Percentiles rank a stretch among this genome's conserved stretches.
These are phyloP conservation scores for Sylvietta virens DNA, from an alignment of 2,113 vertebrate species.

Conservation along the genomic window DNA sequence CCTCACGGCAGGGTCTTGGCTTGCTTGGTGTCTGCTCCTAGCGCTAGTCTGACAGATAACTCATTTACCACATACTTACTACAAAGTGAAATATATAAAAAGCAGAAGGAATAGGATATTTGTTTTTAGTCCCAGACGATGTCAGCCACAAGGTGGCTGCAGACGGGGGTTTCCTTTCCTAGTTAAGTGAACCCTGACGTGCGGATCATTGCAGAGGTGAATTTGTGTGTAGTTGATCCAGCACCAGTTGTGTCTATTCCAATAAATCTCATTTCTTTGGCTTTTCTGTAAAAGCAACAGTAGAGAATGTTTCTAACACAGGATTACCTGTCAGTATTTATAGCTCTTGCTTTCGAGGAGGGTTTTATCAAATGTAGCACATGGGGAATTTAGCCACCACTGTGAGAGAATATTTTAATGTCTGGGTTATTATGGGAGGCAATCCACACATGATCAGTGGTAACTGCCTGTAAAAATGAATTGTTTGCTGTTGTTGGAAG, in stretches of 20 bases:
- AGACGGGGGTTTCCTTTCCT: neutral
- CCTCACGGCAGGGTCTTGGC: neutral
- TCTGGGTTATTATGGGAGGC: neutral
- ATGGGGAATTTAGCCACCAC: neutral
- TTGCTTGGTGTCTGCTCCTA: neutral
- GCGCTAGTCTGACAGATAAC: neutral
- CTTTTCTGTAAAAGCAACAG: neutral
- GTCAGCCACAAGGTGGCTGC: neutral
- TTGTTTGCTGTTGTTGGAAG: neutral
- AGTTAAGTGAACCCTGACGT: neutral
- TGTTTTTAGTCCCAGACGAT: neutral
- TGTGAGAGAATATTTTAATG: neutral
- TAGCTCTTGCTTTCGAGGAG: neutral
- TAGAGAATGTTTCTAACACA: neutral
- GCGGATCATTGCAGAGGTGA: fast-evolving
- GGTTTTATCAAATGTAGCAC: neutral
- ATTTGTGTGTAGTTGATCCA: neutral
- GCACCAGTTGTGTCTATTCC: neutral
- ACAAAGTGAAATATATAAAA: neutral
- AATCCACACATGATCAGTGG: fast-evolving
- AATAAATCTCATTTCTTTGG: neutral
- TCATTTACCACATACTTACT: neutral
- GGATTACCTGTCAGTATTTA: neutral
- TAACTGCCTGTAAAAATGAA: neutral
- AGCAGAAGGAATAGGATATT: neutral